Base-by-base conservation (phyloP, 2,113 vertebrate genomes). In the Pelvicachromis taeniatus region DNA sequence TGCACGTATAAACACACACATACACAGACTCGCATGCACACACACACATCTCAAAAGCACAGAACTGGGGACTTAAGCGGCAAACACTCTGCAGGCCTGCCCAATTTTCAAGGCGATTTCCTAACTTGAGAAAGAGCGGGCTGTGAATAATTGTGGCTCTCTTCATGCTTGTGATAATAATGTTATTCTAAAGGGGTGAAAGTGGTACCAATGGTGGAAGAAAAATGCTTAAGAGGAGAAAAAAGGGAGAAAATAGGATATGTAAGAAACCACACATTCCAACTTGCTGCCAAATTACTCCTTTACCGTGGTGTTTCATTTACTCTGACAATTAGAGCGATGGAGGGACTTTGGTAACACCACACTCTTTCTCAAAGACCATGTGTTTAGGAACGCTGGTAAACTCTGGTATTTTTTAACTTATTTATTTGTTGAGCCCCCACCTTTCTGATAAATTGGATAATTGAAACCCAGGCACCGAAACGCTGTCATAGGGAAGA, bases 31-130 rank as follows among this genome's bases (percentile, higher is more conserved):
- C 9, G 16, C 45, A 48, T 83, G 87, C 83, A 81, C 73, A 87
- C 63, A 80, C 79, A 80, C 78, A 90, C 85, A 61, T 77, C 85
- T 85, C 85, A 82, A 78, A 77, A 89, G 86, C 88, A 84, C 78
- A 89, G 81, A 85, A 85, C 83, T 58, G 84, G 81, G 58, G 80
- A 90, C 88, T 90, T 93, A 94, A 95, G 92, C 91, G 92, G 90
- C 85, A 89, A 95, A 96, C 95, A 95, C 93, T 96, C 93, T 92
- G 93, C 95, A 96, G 96, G 91, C 93, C 93, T 93, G 77, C 78
- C 90, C 95, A 96, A 96, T 96, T 96, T 96, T 96, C 95, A 95
- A 93, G 94, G 92, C 92, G 91, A 96, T 96, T 96, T 96, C 95
- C 95, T 88, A 95, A 95, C 93, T 95, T 96, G 91, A 96, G 88